Evolutionary conservation across 2,113 vertebrate species (phyloP), one percentile per base, ranked within the genome.

Genomic region (Zosterops hypoxanthus): DNA sequence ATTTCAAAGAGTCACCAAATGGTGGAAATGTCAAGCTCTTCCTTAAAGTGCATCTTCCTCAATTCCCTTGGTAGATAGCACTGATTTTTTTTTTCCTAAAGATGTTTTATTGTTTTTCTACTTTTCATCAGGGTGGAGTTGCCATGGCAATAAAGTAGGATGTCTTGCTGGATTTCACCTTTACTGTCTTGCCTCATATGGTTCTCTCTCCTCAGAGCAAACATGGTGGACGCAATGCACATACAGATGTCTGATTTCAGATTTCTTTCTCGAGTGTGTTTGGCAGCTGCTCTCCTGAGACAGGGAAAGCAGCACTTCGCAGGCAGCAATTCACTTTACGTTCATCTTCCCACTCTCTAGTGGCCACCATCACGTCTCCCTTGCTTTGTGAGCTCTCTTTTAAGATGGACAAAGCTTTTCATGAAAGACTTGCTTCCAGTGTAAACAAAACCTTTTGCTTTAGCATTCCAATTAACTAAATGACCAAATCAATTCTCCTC

Each of bases 91-190:
- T 94, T 83, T 50, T 82, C 26, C 82, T 90, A 95, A 93, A 97
- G 96, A 93, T 94, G 42, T 96, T 98, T 97, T 97, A 97, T 98
- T 98, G 96, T 98, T 98, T 98, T 97, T 94, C 82, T 91, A 81
- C 92, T 98, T 98, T 97, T 97, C 96, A 97, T 98, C 97, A 97
- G 97, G 95, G 94, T 92, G 95, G 70, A 50, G 98, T 99, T 99
- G 96, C 98, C 97, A 99, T 99, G 98, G 98, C 97, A 97, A 99
- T 98, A 98, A 98, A 99, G 98, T 98, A 97, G 97, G 97, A 98
- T 95, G 97, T 98, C 98, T 98, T 97, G 97, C 98, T 94, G 98
- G 93, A 97, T 98, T 98, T 99, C 98, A 98, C 98, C 98, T 98
- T 98, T 97, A 97, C 98, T 98, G 98, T 98, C 98, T 98, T 96